Percentiles rank a stretch among this genome's conserved stretches.
These are phyloP conservation scores for Drosophila nasuta DNA, from an alignment of 1,140 invertebrate species.

Conservation along the genomic window DNA sequence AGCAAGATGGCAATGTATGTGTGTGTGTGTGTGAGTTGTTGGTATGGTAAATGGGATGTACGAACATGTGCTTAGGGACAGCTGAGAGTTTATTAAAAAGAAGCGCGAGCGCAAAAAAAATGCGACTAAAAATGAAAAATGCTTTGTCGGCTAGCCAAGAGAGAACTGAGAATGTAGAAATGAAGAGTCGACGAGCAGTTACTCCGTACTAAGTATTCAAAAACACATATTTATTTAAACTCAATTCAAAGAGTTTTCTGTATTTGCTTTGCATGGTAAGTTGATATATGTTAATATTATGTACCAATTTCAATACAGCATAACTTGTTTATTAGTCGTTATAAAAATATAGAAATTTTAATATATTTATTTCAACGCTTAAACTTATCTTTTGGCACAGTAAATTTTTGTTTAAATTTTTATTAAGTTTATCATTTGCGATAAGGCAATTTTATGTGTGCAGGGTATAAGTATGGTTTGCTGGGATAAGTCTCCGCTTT, in stretches of 20 bases:
- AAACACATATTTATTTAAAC: too few species aligned
- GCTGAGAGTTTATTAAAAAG: constrained; percentile 76
- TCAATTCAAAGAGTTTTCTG: too few species aligned
- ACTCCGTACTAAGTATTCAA: background rate
- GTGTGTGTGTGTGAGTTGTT: constrained; percentile 21
- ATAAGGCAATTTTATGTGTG: background rate
- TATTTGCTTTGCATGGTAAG: too few species aligned
- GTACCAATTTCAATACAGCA: too few species aligned
- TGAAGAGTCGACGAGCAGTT: background rate
- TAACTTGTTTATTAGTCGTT: too few species aligned
- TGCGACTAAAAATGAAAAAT: constrained; percentile 71
- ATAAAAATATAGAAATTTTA: background rate
- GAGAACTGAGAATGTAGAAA: background rate
- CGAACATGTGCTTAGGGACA: constrained; percentile 54
- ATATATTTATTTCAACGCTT: background rate
- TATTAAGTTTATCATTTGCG: too few species aligned
- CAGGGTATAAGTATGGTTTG: constrained; percentile 43
- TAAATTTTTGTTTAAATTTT: too few species aligned
- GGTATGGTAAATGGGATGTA: constrained; percentile 46
- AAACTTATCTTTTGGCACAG: too few species aligned
- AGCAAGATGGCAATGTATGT: background rate
- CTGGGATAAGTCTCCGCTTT: constrained; percentile 8
- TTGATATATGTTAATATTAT: too few species aligned
- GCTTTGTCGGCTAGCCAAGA: constrained; percentile 51
- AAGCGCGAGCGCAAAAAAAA: constrained; percentile 57